Conservation (phyloP, 1,140 invertebrate species). For the Nasonia giraulti region DNA sequence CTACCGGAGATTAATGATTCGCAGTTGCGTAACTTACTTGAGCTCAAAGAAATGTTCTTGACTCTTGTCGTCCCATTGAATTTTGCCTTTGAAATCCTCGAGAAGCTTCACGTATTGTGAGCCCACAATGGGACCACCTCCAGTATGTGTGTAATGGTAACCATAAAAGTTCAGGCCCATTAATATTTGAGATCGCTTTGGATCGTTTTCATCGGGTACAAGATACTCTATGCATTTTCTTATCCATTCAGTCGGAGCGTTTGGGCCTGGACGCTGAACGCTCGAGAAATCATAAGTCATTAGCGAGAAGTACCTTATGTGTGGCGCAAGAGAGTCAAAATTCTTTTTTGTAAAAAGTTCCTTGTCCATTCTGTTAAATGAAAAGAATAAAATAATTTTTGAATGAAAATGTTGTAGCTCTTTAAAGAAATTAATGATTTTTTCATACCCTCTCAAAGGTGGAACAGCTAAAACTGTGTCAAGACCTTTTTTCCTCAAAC, state of each 20-base stretch:
- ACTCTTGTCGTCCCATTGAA: slow-evolving; percentile 85
- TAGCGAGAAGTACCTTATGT: slow-evolving; percentile 90
- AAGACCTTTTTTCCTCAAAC: slow-evolving; percentile 76
- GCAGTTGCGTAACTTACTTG: slow-evolving; percentile 77
- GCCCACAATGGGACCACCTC: slow-evolving; percentile 86
- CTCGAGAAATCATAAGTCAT: slow-evolving; percentile 97
- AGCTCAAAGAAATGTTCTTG: slow-evolving; percentile 92
- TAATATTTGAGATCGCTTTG: slow-evolving; percentile 85
- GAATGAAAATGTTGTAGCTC: neutral
- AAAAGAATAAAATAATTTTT: slow-evolving; percentile 21
- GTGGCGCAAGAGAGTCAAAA: slow-evolving; percentile 84
- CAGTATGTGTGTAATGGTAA: slow-evolving; percentile 86
- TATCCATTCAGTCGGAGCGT: slow-evolving; percentile 91
- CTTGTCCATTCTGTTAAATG: slow-evolving; percentile 66
- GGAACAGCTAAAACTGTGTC: slow-evolving; percentile 89
- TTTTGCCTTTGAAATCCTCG: slow-evolving; percentile 80
- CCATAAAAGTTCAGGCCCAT: slow-evolving; percentile 96
- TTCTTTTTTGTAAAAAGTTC: slow-evolving; percentile 86
- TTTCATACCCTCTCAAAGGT: slow-evolving; percentile 80
- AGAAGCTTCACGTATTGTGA: slow-evolving; percentile 84
- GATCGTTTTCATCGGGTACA: slow-evolving; percentile 77
- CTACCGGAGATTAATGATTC: neutral
- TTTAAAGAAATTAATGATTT: slow-evolving; percentile 11
- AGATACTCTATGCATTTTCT: slow-evolving; percentile 84
- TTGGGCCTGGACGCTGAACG: slow-evolving; percentile 88